Base-by-base conservation (phyloP, 2,797 vertebrate species). In the Buphagus erythrorhynchus region DNA sequence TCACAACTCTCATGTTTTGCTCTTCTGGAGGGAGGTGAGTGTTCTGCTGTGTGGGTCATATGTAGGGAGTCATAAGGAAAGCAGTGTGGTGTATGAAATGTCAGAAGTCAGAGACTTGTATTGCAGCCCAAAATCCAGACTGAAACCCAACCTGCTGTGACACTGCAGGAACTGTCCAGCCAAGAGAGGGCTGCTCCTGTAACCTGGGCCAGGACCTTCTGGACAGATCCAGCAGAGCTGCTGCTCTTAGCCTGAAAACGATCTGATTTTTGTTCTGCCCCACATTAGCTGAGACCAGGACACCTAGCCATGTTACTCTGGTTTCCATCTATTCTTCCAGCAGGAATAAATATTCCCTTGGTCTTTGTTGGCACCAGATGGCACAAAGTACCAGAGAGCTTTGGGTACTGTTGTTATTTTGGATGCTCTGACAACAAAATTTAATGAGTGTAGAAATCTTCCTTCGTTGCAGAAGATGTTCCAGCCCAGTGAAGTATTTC, bases 71-170 rank as follows among this genome's bases (percentile, higher is more conserved):
- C 90, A 31, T 21, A 48, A 66, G 66, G 79, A 84, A 72, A 63
- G 76, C 85, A 66, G 5, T 15, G 55, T 51, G 15, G 8, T 7
- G 31, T 67, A 1, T 51, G 91, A 93, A 93, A 84, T 93, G 85
- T 84, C 87, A 93, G 31, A 74, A 72, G 88, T 61, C 83, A 57
- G 58, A 72, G 54, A 65, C 38, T 86, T 91, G 43, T 86, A 5
- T 5, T 86, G 76, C 91, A 83, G 58, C 28, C 79, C 67, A 42
- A 55, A 90, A 63, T 75, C 46, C 85, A 86, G 58, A 14, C 49
- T 72, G 95, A 95, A 93, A 93, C 51, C 58, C 43, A 78, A 16
- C n/a, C 89, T 81, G 46, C 65, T 83, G 73, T 69, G 91, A 11
- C 33, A 19, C 43, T 3, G 69, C 79, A 75, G 85, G 63, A 91